Percentiles rank a stretch among this genome's conserved stretches.
These are phyloP conservation scores for Euproctis similis DNA, from an alignment of 2,888 invertebrate genomes.

Conservation along the genomic window DNA sequence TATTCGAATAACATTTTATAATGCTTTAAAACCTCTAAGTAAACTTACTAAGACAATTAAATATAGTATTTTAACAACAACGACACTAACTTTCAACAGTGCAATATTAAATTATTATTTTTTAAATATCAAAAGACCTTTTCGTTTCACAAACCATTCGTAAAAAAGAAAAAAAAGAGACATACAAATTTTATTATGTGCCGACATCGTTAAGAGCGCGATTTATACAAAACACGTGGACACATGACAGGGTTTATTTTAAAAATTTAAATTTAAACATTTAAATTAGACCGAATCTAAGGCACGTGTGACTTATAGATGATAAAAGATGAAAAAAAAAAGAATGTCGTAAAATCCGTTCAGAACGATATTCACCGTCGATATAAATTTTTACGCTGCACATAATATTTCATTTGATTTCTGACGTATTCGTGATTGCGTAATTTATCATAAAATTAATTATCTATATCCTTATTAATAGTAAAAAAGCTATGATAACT, in stretches of 20 bases:
- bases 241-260: conserved; percentile 54
- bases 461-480: too few species aligned
- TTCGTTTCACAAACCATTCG: too few species aligned
- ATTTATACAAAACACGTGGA: conserved; percentile 60
- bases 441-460: too few species aligned
- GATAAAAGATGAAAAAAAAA: conserved; percentile 24
- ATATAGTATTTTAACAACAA: too few species aligned
- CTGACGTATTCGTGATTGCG: conserved; percentile 4
- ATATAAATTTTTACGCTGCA: conserved; percentile 6
- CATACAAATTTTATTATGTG: conserved; percentile 58
- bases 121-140: too few species aligned
- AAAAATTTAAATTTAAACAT: conserved; percentile 28
- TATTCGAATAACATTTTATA: too few species aligned
- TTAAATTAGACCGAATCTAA: conserved; percentile 36
- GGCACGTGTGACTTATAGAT: conserved; percentile 30
- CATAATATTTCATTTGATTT: conserved; percentile 1
- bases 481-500: too few species aligned
- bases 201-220: conserved; percentile 51
- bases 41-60: too few species aligned
- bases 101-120: too few species aligned
- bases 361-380: conserved; percentile 7
- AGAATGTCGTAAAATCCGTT: conserved; percentile 16
- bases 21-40: too few species aligned
- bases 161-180: too few species aligned
- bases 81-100: too few species aligned